phyloP scores from a whole-genome alignment of 1,140 invertebrate species.

The Drosophila insularis region DNA sequence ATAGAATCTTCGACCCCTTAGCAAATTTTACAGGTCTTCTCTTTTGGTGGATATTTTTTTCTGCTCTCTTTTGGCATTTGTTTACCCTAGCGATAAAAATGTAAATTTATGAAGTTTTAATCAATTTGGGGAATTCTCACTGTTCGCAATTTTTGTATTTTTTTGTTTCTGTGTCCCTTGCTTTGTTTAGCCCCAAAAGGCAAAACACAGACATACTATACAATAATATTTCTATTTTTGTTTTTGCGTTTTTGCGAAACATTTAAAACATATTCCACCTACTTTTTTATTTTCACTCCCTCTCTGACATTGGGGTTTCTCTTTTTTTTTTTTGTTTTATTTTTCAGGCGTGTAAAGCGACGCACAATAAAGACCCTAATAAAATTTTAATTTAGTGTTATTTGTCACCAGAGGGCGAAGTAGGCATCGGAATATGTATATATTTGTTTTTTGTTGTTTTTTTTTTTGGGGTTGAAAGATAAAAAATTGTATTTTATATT shows the following conservation, averaged over 20 bases:
- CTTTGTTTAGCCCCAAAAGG: conserved; percentile 59
- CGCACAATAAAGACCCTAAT: conserved; percentile 79
- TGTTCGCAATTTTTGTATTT: conserved; percentile 44
- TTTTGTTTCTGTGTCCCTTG: conserved; percentile 25
- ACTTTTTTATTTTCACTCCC: conserved; percentile 25
- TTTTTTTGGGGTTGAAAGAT: conserved; percentile 24
- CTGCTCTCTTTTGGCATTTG: conserved; percentile 50
- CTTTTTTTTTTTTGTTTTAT: conserved; percentile 22
- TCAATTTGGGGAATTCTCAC: conserved; percentile 78
- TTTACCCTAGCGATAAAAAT: conserved; percentile 73
- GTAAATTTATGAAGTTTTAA: conserved; percentile 81
- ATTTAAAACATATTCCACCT: conserved; percentile 74
- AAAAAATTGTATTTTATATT: conserved; percentile 48
- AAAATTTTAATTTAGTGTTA: conserved; percentile 81
- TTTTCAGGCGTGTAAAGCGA: conserved; percentile 54
- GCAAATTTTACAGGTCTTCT: neutral
- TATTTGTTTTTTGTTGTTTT: conserved; percentile 26
- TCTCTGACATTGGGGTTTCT: conserved; percentile 19
- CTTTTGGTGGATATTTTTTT: conserved; percentile 36
- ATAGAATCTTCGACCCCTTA: neutral
- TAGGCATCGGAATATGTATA: conserved; percentile 13
- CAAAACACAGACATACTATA: conserved; percentile 47
- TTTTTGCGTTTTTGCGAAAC: conserved; percentile 53
- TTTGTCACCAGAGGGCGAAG: conserved; percentile 72
- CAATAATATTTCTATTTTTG: conserved; percentile 36